Evolutionary conservation across 2,113 vertebrate species (phyloP).

Genomic region (Hippocampus mohnikei): DNA sequence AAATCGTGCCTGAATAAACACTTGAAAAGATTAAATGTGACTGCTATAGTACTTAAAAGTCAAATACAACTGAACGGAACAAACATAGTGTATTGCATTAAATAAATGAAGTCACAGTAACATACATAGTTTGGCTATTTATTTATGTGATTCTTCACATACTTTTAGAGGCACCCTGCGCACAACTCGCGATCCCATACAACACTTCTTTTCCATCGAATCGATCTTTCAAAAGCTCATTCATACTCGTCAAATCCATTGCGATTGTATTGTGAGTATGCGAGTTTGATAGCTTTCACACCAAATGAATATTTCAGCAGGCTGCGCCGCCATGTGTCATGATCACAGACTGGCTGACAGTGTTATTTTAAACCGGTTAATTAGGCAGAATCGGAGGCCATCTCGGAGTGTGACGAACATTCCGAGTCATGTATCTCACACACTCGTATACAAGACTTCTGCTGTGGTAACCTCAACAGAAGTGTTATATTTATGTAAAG

Average conservation of each 20-base stretch:
- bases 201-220: neutral
- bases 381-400: neutral
- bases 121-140: neutral
- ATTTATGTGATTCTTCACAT: no score
- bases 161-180: neutral
- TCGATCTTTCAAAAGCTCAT: neutral
- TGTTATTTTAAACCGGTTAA: constrained; percentile 11
- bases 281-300: neutral
- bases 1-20: neutral
- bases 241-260: neutral
- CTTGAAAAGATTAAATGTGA: neutral
- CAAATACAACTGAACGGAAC: neutral
- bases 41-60: neutral
- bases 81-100: neutral
- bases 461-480: neutral
- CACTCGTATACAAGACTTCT: neutral
- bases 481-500: no score
- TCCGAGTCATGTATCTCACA: neutral
- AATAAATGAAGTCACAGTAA: neutral
- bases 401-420: neutral
- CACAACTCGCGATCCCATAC: neutral
- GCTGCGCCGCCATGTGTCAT: neutral
- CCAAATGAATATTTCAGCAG: constrained; percentile 2
- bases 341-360: constrained; percentile 1
- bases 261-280: neutral